Conservation (phyloP, 1,140 invertebrate species). For the Heliothis virescens region DNA sequence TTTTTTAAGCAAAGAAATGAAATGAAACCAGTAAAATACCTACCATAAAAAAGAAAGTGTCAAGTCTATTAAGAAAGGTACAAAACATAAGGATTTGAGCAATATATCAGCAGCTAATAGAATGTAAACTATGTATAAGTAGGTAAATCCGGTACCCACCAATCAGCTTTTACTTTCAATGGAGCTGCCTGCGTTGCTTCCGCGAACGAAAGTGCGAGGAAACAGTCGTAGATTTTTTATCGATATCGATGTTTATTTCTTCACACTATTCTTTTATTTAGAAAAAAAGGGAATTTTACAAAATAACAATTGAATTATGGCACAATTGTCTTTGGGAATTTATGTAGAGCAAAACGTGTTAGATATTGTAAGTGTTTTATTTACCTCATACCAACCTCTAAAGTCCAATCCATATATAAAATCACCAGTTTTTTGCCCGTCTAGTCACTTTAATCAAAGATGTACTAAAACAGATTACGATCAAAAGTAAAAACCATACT, state of each 20-base stretch:
- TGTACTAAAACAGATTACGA: constrained; percentile 26
- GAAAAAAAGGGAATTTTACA: not conserved
- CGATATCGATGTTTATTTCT: constrained; percentile 64
- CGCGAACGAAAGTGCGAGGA: constrained; percentile 76
- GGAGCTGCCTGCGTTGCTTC: constrained; percentile 66
- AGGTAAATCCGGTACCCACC: constrained; percentile 64
- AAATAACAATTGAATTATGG: too few species aligned
- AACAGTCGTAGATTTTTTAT: constrained; percentile 51
- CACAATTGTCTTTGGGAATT: not conserved
- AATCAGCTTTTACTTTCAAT: constrained; percentile 80
- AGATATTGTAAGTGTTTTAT: not conserved
- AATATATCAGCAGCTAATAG: constrained; percentile 36
- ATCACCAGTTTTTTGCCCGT: constrained; percentile 18
- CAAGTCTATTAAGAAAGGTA: too few species aligned
- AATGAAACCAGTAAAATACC: not conserved
- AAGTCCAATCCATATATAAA: not conserved
- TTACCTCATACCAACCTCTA: not conserved
- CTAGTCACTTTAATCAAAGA: constrained; percentile 22
- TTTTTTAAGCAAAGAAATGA: too few species aligned
- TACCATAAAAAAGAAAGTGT: constrained; percentile 5
- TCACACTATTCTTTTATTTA: too few species aligned
- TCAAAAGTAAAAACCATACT: constrained; percentile 24
- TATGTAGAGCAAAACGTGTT: constrained; percentile 14
- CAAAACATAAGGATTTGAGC: constrained; percentile 42
- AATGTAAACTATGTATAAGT: constrained; percentile 58